Evolutionary conservation across 2,888 invertebrate genomes (phyloP), one percentile per base, ranked within the genome.

Genomic region (Sphaerophoria rueppellii): DNA sequence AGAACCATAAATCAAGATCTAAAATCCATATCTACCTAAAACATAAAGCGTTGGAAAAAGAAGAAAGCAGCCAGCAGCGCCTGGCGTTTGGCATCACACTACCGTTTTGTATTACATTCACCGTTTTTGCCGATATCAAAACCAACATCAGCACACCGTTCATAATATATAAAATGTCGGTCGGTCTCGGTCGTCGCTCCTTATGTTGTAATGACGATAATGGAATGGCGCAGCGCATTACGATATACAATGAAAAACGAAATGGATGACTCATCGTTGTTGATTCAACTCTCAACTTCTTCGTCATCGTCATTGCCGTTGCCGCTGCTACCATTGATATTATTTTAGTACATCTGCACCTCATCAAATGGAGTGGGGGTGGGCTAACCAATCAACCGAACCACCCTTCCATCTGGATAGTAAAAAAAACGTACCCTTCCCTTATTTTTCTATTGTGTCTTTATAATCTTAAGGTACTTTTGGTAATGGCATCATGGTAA

Each of bases 331-430:
- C 67, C 72, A 72, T 70, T 76, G 70, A 81, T 85, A 81, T 73
- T 73, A 63, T 81, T 76, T 58, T 70, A 61, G 81, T 76, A 80
- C 85, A 85, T 85, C 85, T 85, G 81, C 72, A 85, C 80, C 76
- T 76, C 50, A 85, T 77, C 58, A 69, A 16, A 9, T 54, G 34
- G 69, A 72, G 50, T 35, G 14, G 43, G 58, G 43, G 11, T 12
- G 40, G 72, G 76, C 43, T 73, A 81, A 76, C 85, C 81, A 85
- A 85, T 85, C 81, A 85, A 70, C 73, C 81, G 73, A 67, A 54
- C 79, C 71, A 75, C 73, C 67, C 70, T 70, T 55, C 48, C 6
- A 4, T 34, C 11, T 61, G 14, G 24, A 34, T 67, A 24, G 32
- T 32, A 61, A 43, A 63, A 50, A 24, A 24, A 24, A 24, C 24